Evolutionary conservation across 2,113 vertebrate genomes (phyloP).

Genomic region (Oncorhynchus mykiss): DNA sequence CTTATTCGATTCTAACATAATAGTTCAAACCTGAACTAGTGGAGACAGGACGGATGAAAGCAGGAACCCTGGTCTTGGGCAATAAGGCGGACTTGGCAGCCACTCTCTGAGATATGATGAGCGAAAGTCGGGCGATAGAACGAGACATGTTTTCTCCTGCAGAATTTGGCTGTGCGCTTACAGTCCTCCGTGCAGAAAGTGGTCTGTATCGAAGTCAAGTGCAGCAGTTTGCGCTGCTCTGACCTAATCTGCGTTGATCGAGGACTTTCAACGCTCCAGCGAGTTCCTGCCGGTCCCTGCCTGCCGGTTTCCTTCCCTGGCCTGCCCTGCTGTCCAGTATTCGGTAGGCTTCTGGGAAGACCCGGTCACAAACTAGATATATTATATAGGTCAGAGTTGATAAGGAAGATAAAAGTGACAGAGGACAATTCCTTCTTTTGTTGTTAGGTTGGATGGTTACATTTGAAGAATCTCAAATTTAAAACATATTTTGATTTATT

Average conservation of each 20-base stretch:
- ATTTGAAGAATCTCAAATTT: too few species aligned
- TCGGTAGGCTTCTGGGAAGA: background rate
- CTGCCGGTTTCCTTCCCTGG: background rate
- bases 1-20: background rate
- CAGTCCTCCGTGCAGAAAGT: too few species aligned
- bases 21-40: slow-evolving; percentile 57
- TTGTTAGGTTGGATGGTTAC: background rate
- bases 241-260: background rate
- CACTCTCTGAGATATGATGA: slow-evolving; percentile 32
- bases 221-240: background rate
- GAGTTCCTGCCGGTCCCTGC: slow-evolving; percentile 26
- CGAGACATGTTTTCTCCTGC: slow-evolving; percentile 66
- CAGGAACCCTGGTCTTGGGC: slow-evolving; percentile 31
- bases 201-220: slow-evolving; percentile 33
- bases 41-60: slow-evolving; percentile 48
- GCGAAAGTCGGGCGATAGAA: slow-evolving; percentile 50
- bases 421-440: background rate
- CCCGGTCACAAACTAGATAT: slow-evolving; percentile 18
- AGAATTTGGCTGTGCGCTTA: background rate
- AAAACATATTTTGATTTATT: too few species aligned
- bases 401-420: background rate
- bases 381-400: slow-evolving; percentile 40
- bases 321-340: background rate
- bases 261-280: slow-evolving; percentile 13
- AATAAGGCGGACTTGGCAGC: slow-evolving; percentile 20